These are phyloP conservation scores for Hippocampus comes DNA, from an alignment of 2,113 vertebrate species.

Conservation along the genomic window DNA sequence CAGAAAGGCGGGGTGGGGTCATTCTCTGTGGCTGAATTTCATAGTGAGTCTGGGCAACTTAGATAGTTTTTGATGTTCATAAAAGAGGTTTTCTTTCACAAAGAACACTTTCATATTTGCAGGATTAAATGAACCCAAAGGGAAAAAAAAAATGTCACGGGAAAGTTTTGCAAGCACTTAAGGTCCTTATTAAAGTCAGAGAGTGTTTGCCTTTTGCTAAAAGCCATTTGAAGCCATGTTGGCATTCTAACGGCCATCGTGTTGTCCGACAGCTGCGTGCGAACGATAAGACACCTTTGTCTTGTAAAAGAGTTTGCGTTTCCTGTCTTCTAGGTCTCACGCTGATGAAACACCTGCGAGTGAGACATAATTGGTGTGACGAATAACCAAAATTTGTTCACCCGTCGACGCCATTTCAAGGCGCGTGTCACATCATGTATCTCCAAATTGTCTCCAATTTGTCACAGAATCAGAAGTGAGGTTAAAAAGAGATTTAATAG, in stretches of 20 bases:
- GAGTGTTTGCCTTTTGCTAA: neutral
- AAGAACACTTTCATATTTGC: conserved; percentile 24
- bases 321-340: conserved; percentile 45
- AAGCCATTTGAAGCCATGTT: neutral
- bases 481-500: conserved; percentile 56
- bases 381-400: conserved; percentile 47
- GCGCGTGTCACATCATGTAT: conserved; percentile 45
- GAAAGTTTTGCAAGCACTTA: neutral
- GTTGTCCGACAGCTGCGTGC: conserved; percentile 22
- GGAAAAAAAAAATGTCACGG: conserved; percentile 23
- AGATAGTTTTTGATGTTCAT: conserved; percentile 28
- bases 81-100: conserved; percentile 21
- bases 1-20: neutral
- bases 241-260: neutral
- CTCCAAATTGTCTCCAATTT: conserved; percentile 57
- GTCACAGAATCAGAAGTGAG: conserved; percentile 55
- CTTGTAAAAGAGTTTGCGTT: conserved; percentile 31
- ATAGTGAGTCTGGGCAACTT: conserved; percentile 33
- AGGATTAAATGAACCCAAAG: conserved; percentile 5
- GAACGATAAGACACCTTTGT: conserved; percentile 32
- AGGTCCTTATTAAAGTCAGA: neutral
- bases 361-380: conserved; percentile 54
- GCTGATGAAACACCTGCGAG: conserved; percentile 53
- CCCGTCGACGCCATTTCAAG: conserved; percentile 43
- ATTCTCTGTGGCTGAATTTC: conserved; percentile 15